Percentiles rank a stretch among this genome's conserved stretches.
Evolutionary conservation across 2,888 invertebrate genomes (phyloP).

Genomic region (Macrosoma leucophasiata): DNA sequence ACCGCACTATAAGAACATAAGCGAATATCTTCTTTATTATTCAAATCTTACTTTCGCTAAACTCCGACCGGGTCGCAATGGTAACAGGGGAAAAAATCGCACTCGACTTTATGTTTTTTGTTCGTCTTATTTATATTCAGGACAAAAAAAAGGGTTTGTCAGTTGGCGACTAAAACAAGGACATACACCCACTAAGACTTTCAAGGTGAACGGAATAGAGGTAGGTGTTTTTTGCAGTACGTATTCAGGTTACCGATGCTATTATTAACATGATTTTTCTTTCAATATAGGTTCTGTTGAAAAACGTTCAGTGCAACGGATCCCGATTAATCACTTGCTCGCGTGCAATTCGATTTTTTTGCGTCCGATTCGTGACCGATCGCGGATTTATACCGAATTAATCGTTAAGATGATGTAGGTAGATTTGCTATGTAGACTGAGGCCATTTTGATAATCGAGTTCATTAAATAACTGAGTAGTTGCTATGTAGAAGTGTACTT

Average conservation of each 20-base stretch:
- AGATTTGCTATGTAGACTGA: no score
- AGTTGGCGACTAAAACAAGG: conserved; percentile 70
- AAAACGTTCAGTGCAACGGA: no score
- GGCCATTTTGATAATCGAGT: no score
- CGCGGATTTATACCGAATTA: no score
- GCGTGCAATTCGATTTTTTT: no score
- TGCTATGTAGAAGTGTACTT: no score
- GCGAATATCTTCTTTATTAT: conserved; percentile 60
- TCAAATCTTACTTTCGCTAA: conserved; percentile 65
- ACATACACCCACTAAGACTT: conserved; percentile 57
- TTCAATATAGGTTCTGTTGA: no score
- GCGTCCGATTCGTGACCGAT: no score
- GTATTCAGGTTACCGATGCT: conserved; percentile 43
- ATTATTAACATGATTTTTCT: conserved; percentile 30
- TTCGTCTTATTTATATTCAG: conserved; percentile 69
- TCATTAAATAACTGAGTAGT: no score
- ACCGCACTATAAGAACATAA: conserved; percentile 45
- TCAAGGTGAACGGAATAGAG: conserved; percentile 62
- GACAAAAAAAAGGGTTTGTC: conserved; percentile 72
- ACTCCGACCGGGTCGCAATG: conserved; percentile 48
- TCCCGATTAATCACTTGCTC: no score
- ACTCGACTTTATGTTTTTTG: conserved; percentile 56
- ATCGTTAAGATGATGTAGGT: no score
- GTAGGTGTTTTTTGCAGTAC: conserved; percentile 50
- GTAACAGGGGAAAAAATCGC: conserved; percentile 49